Evolutionary conservation across 2,888 invertebrate species (phyloP), one percentile per base, ranked within the genome.

Genomic region (Pediacus dermestoides): DNA sequence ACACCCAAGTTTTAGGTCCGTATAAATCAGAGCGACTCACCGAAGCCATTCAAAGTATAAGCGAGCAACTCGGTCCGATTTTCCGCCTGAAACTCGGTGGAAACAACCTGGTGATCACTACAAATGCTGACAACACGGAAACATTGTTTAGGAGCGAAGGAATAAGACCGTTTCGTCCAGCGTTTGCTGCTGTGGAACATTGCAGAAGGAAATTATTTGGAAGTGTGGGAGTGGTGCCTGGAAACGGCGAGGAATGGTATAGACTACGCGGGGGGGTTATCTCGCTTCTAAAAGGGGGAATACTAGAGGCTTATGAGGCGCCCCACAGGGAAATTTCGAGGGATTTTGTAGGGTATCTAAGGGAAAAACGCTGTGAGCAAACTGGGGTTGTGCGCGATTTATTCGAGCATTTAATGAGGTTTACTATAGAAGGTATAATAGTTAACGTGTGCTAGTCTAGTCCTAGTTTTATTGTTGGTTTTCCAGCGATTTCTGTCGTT

Each of bases 201-300:
- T 76, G 74, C 49, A 58, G 77, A 26, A 53, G 70, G 43, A 64
- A 70, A 46, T 46, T 48, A 3, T 70, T 65, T 44, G 59, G 57
- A 7, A 74, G 75, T 39, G 70, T 71, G 6, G 78, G 78, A 7
- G 65, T 78, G 3, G 74, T 77, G 8, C 74, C 76, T 42, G 74
- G 73, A 30, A 78, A 78, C 58, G 78, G 78, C 0, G 68, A 72
- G 10, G 75, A 77, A 48, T 79, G 79, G 79, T 71, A 74, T 46
- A 67, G 71, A 45, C 66, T 76, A 26, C 60, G 78, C 39, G 68
- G 66, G 38, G 73, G 73, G 1, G 67, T 75, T 2, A 71, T 70
- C 36, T 68, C 73, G 30, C 66, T 79, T 60, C 65, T 78, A 58
- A 60, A 70, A 39, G 65, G 70, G 1, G 61, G 63, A 26, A 59